Evolutionary conservation across 1,140 invertebrate genomes (phyloP).

Genomic region (Heliothis virescens): DNA sequence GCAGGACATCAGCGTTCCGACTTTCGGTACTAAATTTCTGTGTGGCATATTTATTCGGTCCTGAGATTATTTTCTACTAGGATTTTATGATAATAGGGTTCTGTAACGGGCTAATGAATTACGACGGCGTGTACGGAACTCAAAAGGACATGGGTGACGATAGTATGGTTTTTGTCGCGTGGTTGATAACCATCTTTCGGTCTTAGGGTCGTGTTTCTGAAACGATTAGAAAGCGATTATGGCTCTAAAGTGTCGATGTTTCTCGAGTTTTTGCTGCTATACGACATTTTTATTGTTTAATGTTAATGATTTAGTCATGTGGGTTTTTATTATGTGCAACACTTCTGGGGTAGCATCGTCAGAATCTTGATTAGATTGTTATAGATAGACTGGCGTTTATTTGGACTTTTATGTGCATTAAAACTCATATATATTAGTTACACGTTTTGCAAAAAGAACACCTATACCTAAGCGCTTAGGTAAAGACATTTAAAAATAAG

Average conservation of each 20-base stretch:
- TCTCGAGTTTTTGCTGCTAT: slow-evolving; percentile 6
- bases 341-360: too few relatives aligned
- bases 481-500: too few relatives aligned
- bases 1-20: slow-evolving; percentile 63
- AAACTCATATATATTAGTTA: too few relatives aligned
- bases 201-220: neutral
- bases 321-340: neutral
- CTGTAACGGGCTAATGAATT: slow-evolving; percentile 81
- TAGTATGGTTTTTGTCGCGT: slow-evolving; percentile 49
- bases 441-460: too few relatives aligned
- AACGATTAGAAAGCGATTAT: slow-evolving; percentile 7
- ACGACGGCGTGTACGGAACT: slow-evolving; percentile 50
- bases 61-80: slow-evolving; percentile 84
- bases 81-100: slow-evolving; percentile 81
- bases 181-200: slow-evolving; percentile 32
- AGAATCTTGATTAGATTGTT: too few relatives aligned
- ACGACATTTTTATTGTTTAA: slow-evolving; percentile 9
- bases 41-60: slow-evolving; percentile 81
- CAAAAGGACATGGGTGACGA: slow-evolving; percentile 67
- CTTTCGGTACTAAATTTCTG: slow-evolving; percentile 79
- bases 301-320: neutral
- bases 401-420: too few relatives aligned
- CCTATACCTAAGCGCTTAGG: too few relatives aligned
- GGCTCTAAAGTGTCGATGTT: slow-evolving; percentile 8
- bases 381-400: too few relatives aligned